A percentile compares a stretch with the other conserved stretches of the same genome.
These are phyloP conservation scores for Pituophis catenifer DNA, from an alignment of 2,113 vertebrate species.

Conservation along the genomic window DNA sequence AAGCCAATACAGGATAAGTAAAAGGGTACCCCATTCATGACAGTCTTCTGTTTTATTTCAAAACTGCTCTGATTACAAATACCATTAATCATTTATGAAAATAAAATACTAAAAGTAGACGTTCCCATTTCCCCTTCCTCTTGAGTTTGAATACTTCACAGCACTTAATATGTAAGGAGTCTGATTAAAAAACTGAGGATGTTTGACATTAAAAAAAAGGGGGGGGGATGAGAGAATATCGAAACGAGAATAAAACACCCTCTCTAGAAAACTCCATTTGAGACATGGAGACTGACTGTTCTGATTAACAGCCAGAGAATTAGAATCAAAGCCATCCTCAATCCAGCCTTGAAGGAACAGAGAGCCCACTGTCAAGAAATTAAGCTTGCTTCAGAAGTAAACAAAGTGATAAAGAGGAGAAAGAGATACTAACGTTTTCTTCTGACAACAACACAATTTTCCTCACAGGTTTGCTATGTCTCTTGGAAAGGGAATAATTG, in stretches of 20 bases:
- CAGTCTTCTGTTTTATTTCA: not conserved
- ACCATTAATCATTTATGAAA: conserved; percentile 27
- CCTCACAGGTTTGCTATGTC: conserved; percentile 23
- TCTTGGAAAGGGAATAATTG: not conserved
- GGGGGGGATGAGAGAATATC: conserved; percentile 51
- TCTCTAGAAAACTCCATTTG: conserved; percentile 59
- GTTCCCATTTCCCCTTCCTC: conserved; percentile 41
- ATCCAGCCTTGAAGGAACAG: conserved; percentile 52
- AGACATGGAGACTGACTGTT: conserved; percentile 42
- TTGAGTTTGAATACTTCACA: conserved; percentile 13
- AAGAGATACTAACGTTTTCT: conserved; percentile 44
- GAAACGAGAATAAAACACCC: conserved; percentile 58
- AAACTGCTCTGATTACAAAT: not conserved
- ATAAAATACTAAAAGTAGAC: conserved; percentile 42
- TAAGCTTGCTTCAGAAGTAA: conserved; percentile 56
- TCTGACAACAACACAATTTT: conserved; percentile 43
- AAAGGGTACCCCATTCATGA: not conserved
- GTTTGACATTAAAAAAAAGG: conserved; percentile 32
- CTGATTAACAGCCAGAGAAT: conserved; percentile 55
- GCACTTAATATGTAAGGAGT: conserved; percentile 39
- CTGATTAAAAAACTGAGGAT: conserved; percentile 41
- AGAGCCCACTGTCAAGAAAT: conserved; percentile 57
- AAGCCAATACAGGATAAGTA: not conserved
- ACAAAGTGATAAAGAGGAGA: not conserved
- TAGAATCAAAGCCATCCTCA: conserved; percentile 54